phyloP scores from a whole-genome alignment of 2,797 vertebrate species.

The Platyrinchus mystaceus region DNA sequence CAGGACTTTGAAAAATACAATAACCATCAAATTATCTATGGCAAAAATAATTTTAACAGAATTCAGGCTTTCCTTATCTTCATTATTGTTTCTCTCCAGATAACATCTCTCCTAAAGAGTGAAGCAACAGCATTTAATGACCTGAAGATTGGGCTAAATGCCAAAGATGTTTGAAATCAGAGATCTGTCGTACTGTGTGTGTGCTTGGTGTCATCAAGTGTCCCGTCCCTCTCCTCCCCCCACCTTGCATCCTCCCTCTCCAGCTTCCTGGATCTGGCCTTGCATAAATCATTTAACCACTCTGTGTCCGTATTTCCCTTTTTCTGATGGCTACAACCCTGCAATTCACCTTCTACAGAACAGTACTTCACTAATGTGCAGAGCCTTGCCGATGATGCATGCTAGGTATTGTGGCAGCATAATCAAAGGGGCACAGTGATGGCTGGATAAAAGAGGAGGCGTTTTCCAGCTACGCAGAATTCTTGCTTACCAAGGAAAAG shows the following conservation, averaged over 20 bases:
- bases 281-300: not conserved
- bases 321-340: not conserved
- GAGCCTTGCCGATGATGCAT: not conserved
- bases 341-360: not conserved
- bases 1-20: conserved; percentile 37
- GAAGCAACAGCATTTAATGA: not conserved
- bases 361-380: not conserved
- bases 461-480: not conserved
- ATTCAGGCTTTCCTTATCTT: not conserved
- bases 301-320: not conserved
- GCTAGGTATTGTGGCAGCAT: not conserved
- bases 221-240: too few species aligned
- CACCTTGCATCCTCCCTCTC: not conserved
- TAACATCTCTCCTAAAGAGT: not conserved
- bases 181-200: not conserved
- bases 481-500: not conserved
- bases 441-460: not conserved
- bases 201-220: not conserved
- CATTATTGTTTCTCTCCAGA: not conserved
- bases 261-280: not conserved
- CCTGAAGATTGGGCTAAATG: not conserved
- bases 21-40: not conserved
- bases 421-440: not conserved
- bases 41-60: conserved; percentile 7
- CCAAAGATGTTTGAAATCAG: not conserved